phyloP scores from a whole-genome alignment of 2,797 vertebrate genomes.

The Scyliorhinus canicula region DNA sequence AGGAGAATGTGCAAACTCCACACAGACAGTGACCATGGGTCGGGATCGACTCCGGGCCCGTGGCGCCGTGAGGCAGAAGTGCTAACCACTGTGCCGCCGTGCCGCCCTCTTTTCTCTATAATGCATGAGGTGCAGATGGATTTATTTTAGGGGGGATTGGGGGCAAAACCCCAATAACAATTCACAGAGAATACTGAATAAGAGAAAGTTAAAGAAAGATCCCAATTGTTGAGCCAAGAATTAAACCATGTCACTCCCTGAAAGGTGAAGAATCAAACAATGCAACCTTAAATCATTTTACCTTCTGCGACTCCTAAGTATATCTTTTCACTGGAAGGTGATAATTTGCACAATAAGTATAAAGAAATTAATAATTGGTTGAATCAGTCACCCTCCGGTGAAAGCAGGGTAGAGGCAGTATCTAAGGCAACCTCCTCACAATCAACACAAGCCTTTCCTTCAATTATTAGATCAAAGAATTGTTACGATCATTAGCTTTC shows the following conservation, averaged over 20 bases:
- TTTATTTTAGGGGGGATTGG: neutral
- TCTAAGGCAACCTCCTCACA: neutral
- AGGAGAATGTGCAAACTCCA: too few species aligned
- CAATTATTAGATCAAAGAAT: neutral
- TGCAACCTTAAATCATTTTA: neutral
- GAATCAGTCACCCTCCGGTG: neutral
- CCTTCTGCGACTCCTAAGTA: neutral
- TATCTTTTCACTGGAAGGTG: neutral
- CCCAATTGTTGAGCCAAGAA: neutral
- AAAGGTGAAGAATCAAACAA: neutral
- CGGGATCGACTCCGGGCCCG: too few species aligned
- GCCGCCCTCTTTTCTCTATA: too few species aligned
- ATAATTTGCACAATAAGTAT: neutral
- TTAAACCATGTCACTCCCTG: neutral
- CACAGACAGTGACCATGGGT: too few species aligned
- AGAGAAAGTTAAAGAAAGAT: neutral
- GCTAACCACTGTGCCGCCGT: too few species aligned
- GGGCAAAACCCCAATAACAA: neutral
- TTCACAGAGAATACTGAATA: neutral
- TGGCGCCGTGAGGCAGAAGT: too few species aligned
- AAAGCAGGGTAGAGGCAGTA: neutral
- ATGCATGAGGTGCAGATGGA: too few species aligned
- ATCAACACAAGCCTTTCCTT: neutral
- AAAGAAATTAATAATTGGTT: neutral
- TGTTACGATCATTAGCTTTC: neutral